phyloP scores from a whole-genome alignment of 2,113 vertebrate species.

The Nestor notabilis region DNA sequence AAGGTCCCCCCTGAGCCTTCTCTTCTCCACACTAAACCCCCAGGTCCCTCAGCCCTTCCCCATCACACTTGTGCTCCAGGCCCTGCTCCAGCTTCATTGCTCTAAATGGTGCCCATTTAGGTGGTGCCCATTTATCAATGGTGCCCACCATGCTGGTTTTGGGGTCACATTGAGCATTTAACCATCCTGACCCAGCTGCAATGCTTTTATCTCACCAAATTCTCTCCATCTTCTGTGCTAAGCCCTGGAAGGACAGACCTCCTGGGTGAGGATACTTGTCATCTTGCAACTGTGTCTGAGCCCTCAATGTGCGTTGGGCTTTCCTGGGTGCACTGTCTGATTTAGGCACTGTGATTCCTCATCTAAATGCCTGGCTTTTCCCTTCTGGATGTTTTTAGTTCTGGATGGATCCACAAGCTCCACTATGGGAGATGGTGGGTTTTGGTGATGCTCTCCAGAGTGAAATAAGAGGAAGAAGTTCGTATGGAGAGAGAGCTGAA shows the following conservation, averaged over 20 bases:
- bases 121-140: too few relatives aligned
- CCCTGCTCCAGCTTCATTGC: too few relatives aligned
- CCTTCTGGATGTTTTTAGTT: not conserved
- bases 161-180: not conserved
- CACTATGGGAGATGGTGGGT: not conserved
- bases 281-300: not conserved
- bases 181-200: not conserved
- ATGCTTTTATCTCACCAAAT: accelerated
- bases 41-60: too few relatives aligned
- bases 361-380: not conserved
- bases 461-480: not conserved
- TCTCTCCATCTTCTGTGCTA: not conserved
- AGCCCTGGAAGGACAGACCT: not conserved
- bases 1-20: too few relatives aligned
- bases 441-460: not conserved
- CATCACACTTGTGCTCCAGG: too few relatives aligned
- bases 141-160: not conserved
- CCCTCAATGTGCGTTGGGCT: not conserved
- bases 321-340: not conserved
- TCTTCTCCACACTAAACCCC: too few relatives aligned
- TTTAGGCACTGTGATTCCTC: not conserved
- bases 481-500: not conserved
- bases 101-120: not conserved
- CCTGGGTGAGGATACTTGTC: not conserved
- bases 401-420: not conserved